phyloP scores from a whole-genome alignment of 2,888 invertebrate species.

The Trichopoda pennipes region DNA sequence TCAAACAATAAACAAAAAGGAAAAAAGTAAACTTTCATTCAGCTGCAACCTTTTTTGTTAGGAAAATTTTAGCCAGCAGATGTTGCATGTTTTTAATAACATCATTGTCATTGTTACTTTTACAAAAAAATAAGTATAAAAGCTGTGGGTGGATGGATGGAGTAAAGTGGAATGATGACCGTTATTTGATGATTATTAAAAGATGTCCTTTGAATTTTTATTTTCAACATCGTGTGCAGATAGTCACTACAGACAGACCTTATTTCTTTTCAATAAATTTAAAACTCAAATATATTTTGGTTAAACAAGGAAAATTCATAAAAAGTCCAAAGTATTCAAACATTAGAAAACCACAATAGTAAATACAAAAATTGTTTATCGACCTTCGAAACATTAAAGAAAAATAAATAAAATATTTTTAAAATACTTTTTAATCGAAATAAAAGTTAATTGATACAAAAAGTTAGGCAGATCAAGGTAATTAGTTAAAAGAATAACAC shows the following conservation, averaged over 20 bases:
- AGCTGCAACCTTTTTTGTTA: constrained; percentile 33
- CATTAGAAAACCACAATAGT: constrained; percentile 46
- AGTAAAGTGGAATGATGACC: constrained; percentile 16
- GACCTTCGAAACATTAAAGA: constrained; percentile 36
- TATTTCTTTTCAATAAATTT: constrained; percentile 3
- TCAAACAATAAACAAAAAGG: constrained; percentile 9
- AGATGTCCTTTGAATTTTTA: constrained; percentile 67
- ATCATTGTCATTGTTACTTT: constrained; percentile 53
- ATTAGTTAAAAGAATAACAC: too few relatives aligned
- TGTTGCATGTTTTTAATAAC: constrained; percentile 62
- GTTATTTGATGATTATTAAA: constrained; percentile 64
- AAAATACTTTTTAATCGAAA: too few relatives aligned
- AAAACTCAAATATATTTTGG: constrained; percentile 30
- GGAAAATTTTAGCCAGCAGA: constrained; percentile 47
- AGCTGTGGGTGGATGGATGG: constrained; percentile 8
- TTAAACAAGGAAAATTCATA: constrained; percentile 58
- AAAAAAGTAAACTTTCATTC: not conserved
- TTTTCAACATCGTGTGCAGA: constrained; percentile 47
- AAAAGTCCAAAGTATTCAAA: constrained; percentile 26
- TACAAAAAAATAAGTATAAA: constrained; percentile 1
- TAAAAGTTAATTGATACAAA: too few relatives aligned
- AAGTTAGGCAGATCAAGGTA: too few relatives aligned
- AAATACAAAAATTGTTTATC: constrained; percentile 47
- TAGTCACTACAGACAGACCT: constrained; percentile 31
- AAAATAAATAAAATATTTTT: constrained; percentile 16